Evolutionary conservation across 2,797 vertebrate species (phyloP).

Genomic region (Intellagama lesueurii): DNA sequence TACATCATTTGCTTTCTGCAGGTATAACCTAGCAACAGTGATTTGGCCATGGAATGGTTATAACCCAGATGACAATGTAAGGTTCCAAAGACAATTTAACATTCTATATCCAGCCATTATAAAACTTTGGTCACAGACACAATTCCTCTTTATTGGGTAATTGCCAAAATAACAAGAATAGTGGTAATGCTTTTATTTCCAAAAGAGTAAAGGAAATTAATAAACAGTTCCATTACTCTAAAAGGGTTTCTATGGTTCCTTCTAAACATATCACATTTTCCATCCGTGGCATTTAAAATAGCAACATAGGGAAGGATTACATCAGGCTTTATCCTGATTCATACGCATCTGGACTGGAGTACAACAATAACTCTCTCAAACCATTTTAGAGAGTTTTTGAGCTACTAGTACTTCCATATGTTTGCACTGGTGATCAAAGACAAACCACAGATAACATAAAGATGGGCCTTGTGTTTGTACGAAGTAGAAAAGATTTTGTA

Average conservation of each 20-base stretch:
- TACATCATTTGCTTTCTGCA: too few relatives aligned
- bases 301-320: not conserved
- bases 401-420: not conserved
- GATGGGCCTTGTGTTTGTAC: not conserved
- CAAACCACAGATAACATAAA: conserved; percentile 31
- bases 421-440: conserved; percentile 45
- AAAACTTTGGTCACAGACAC: not conserved
- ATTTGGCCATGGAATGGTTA: not conserved
- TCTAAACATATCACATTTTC: not conserved
- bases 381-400: not conserved
- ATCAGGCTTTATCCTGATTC: not conserved
- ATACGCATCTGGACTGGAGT: not conserved
- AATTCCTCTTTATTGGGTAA: not conserved
- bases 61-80: not conserved
- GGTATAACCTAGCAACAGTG: not conserved
- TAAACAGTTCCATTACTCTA: not conserved
- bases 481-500: not conserved
- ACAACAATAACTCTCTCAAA: conserved; percentile 17
- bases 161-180: not conserved
- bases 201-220: fast-evolving
- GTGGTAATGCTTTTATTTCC: not conserved
- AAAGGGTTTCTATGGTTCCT: not conserved
- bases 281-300: conserved; percentile 29
- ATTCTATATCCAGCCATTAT: not conserved
- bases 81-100: not conserved